Base-by-base conservation (phyloP, 2,797 vertebrate genomes). In the Dicrostonyx torquatus region DNA sequence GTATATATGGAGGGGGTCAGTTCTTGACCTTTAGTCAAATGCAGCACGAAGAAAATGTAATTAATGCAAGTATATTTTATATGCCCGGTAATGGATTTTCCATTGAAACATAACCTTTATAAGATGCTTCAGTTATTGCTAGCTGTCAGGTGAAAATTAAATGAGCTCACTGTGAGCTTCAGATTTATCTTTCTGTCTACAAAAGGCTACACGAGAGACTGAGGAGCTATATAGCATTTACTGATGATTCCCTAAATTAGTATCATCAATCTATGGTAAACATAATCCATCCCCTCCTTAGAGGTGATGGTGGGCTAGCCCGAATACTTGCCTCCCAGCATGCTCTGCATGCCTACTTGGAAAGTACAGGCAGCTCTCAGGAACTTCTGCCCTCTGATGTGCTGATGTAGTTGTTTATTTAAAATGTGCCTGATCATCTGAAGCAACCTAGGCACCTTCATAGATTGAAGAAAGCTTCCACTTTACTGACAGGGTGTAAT, bases 181-280 rank as follows among this genome's bases (percentile, higher is more conserved):
- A 95, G 82, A 97, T 97, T 97, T 97, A 97, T 97, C 95, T 97
- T 96, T 97, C 92, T 97, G 96, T 97, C 96, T 95, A 91, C 94
- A 97, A 93, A 97, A 94, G 94, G 76, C 95, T 95, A 37, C 84
- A 58, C 60, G 89, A 96, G 91, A 93, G 79, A 85, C 89, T 55
- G 93, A 97, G 90, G 89, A 97, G 93, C 93, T 90, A 92, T 68
- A 87, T 64, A 89, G 86, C 89, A 79, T 94, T 96, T 95, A 90
- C 93, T 82, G 72, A 96, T 95, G 90, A 92, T 66, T 95, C 66
- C n/a, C 18, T 97, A 96, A 96, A 96, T 97, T 97, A 73, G 70
- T 95, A 89, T n/a, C 94, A 29, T 97, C 89, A 90, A 92, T 96
- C 93, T 90, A 31, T 58, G 20, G 72, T 86, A 94, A 97, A 89